Conservation (phyloP, 2,797 vertebrate species). For the Diceros bicornis region DNA sequence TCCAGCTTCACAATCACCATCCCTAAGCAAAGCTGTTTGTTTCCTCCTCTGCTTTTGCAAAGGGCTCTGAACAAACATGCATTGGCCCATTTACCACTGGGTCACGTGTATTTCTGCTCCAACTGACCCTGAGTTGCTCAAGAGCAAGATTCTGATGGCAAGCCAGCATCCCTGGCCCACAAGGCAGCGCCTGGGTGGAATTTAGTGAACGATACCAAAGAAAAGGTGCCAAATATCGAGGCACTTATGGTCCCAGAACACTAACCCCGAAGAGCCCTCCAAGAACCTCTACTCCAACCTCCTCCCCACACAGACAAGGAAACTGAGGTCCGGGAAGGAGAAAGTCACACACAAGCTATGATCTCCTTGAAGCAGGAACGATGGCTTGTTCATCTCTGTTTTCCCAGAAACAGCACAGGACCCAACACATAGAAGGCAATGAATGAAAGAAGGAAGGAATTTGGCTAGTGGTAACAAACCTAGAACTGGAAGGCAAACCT, state of each 20-base stretch:
- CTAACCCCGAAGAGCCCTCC: background rate
- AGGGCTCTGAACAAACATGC: background rate
- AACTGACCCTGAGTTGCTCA: background rate
- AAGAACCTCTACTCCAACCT: background rate
- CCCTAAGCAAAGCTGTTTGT: background rate
- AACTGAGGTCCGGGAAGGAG: background rate
- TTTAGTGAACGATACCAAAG: background rate
- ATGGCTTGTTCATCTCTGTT: background rate
- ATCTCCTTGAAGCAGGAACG: background rate
- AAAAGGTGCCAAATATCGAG: background rate
- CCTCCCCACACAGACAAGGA: background rate
- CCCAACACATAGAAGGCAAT: background rate
- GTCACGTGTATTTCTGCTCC: background rate
- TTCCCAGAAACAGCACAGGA: background rate
- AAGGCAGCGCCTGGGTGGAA: background rate
- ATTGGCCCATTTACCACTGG: background rate
- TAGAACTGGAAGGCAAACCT: background rate
- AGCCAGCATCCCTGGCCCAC: background rate
- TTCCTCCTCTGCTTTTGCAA: background rate
- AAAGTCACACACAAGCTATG: background rate
- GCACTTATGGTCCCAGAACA: background rate
- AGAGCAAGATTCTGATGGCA: background rate
- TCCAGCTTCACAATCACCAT: background rate
- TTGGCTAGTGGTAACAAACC: background rate
- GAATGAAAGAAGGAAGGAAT: background rate